Evolutionary conservation across 2,113 vertebrate species (phyloP).

Genomic region (Haplotaxodon microlepis): DNA sequence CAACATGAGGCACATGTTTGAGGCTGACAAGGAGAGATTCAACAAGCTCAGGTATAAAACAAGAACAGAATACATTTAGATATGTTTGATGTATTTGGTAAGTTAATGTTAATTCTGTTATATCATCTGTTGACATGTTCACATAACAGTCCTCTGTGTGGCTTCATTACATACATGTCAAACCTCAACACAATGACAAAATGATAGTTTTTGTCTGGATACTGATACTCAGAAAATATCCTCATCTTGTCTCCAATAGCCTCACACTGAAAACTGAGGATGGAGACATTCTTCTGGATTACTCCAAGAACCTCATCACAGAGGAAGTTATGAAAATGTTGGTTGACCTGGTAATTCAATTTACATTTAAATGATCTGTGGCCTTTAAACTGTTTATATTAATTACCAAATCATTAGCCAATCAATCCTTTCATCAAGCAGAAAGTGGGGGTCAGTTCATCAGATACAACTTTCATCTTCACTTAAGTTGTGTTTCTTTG

Average conservation of each 20-base stretch:
- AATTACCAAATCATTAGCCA: neutral
- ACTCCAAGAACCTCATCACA: slow-evolving; percentile 92
- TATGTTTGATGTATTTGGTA: neutral
- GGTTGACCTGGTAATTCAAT: slow-evolving; percentile 81
- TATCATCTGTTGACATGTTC: neutral
- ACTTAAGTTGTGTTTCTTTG: neutral
- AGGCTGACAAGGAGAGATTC: slow-evolving; percentile 81
- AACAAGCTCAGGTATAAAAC: slow-evolving; percentile 77
- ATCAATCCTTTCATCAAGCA: neutral
- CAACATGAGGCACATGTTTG: slow-evolving; percentile 84
- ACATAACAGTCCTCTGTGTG: neutral
- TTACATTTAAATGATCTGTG: neutral
- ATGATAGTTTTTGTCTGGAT: neutral
- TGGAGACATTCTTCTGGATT: slow-evolving; percentile 91
- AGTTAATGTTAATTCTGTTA: neutral
- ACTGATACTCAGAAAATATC: neutral
- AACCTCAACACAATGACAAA: neutral
- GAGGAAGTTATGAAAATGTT: slow-evolving; percentile 89
- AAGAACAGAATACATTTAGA: neutral
- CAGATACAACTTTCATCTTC: neutral
- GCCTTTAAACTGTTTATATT: neutral
- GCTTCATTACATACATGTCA: neutral
- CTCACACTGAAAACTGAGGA: slow-evolving; percentile 78
- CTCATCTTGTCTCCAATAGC: slow-evolving; percentile 52
- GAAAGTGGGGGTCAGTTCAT: neutral